Base-by-base conservation (phyloP, 1,140 invertebrate genomes). In the Dreissena rostriformis region DNA sequence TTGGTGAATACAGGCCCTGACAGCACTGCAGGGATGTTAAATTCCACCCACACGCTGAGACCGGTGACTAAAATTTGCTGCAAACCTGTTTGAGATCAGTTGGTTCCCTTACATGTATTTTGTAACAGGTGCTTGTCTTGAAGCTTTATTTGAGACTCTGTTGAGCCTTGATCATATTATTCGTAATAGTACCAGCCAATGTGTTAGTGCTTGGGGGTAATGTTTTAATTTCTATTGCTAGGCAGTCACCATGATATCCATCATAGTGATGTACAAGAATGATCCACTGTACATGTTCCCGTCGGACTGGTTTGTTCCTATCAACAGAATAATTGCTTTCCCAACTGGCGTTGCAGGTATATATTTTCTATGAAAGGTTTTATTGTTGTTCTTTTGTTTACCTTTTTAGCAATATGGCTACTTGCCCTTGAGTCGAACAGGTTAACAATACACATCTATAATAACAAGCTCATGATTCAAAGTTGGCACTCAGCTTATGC, bases 261-360 rank as follows among this genome's bases (percentile, higher is more conserved):
- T 91, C 70, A 84, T 90, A 22, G 11, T 87, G 12, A 19, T 63
- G 10, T 86, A 87, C 75, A 84, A 86, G 76, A 76, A 71, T 63
- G 84, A 89, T 65, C 89, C 90, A 15, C 76, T 91, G 24, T 63
- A 87, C 26, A 70, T 73, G 52, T 22, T 91, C 19, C 86, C 87
- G 66, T 29, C 75, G 24, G 53, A 72, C 14, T 91, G 89, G 89
- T 83, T 91, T 52, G 72, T 73, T n/a, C 90, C 90, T 12, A 66
- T 91, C 14, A 67, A 75, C n/a, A 87, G 73, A 77, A 51, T 91
- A 63, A 86, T 91, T n/a, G 86, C 89, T 53, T 87, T 91, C 70
- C 90, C 90, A 6, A 88, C 89, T 24, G 90, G 89, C 29, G 77
- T 87, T 22, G 39, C 86, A 87, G 90, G 89, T 91, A 85, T 63